Conservation (phyloP, 2,888 invertebrate species). For the Athrips mouffetella region DNA sequence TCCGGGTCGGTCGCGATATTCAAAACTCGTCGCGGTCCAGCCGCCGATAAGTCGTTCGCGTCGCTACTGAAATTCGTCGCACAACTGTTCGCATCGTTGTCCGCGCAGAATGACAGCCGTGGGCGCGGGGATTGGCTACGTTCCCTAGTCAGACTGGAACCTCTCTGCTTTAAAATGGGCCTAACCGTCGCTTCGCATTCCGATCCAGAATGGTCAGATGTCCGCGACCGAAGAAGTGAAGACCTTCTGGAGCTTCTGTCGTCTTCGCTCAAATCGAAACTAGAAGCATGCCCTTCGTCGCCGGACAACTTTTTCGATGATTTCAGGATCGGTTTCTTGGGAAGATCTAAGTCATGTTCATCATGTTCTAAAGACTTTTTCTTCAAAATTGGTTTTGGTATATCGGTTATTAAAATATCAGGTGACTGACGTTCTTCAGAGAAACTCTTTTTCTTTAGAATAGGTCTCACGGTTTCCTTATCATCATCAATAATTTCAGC, state of each 20-base stretch:
- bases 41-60: constrained; percentile 68
- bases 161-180: constrained; percentile 82
- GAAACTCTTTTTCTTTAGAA: constrained; percentile 89
- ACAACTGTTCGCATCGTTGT: constrained; percentile 68
- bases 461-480: constrained; percentile 83
- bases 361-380: constrained; percentile 90
- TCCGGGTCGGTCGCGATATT: constrained; percentile 59
- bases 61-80: constrained; percentile 68
- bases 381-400: constrained; percentile 88
- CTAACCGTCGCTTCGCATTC: constrained; percentile 78
- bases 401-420: constrained; percentile 64
- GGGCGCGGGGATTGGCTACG: constrained; percentile 80
- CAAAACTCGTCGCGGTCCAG: constrained; percentile 66
- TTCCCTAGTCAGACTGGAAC: constrained; percentile 78
- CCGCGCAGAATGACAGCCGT: constrained; percentile 81
- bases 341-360: constrained; percentile 84
- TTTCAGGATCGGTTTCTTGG: constrained; percentile 87
- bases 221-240: constrained; percentile 75
- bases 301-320: constrained; percentile 82
- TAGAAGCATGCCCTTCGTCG: constrained; percentile 78
- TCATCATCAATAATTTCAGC: constrained; percentile 77
- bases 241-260: constrained; percentile 77
- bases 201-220: constrained; percentile 74
- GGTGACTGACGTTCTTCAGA: constrained; percentile 81
- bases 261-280: constrained; percentile 76